These are phyloP conservation scores for Sepioteuthis lessoniana DNA, from an alignment of 2,888 invertebrate genomes.

Conservation along the genomic window DNA sequence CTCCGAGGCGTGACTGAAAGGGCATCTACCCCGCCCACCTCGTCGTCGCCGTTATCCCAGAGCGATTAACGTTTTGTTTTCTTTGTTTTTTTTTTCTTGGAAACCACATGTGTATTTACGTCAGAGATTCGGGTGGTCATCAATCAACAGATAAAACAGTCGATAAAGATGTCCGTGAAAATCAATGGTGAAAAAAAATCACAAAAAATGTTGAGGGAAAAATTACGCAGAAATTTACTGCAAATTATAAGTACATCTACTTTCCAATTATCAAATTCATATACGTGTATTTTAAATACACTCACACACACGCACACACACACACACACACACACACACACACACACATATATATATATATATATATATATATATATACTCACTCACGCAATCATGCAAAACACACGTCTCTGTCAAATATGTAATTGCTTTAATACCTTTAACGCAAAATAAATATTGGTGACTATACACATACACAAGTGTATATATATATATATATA, in stretches of 20 bases:
- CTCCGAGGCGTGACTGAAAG: background rate
- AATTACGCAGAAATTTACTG: background rate
- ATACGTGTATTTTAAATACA: too few species aligned
- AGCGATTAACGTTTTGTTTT: background rate
- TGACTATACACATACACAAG: too few species aligned
- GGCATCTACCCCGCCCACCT: background rate
- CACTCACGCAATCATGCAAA: too few species aligned
- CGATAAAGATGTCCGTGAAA: background rate
- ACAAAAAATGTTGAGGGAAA: too few species aligned
- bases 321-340: too few species aligned
- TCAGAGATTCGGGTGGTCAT: background rate
- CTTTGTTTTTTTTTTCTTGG: background rate
- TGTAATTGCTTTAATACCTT: too few species aligned
- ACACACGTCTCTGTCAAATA: too few species aligned
- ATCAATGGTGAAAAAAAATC: background rate
- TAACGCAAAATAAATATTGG: too few species aligned
- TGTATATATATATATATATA: too few species aligned
- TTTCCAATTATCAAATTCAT: background rate
- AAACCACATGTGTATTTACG: slow-evolving; percentile 21
- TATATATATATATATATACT: background rate
- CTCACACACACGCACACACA: too few species aligned
- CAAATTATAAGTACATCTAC: background rate
- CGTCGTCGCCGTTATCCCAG: background rate
- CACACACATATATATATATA: background rate
- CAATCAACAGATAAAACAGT: background rate